phyloP scores from a whole-genome alignment of 2,888 invertebrate species.

The Strigamia crassipes region DNA sequence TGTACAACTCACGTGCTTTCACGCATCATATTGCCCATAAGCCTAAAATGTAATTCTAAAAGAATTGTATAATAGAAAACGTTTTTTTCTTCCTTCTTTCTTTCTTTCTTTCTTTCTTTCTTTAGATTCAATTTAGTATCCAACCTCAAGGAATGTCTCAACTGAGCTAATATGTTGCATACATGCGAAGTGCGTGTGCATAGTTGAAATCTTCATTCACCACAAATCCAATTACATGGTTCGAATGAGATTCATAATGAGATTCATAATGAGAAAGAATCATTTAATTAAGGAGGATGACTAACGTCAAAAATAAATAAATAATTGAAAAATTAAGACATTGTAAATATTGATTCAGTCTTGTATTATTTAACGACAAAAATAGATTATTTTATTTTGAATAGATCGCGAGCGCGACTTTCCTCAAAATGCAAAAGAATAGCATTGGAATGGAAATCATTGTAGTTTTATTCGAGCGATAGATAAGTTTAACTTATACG shows the following conservation, averaged over 20 bases:
- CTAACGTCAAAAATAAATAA: background rate
- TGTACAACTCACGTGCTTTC: background rate
- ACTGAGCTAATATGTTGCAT: background rate
- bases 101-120: too few species aligned
- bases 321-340: background rate
- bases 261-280: background rate
- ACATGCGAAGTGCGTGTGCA: background rate
- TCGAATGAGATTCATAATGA: background rate
- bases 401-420: too few species aligned
- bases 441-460: too few species aligned
- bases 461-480: too few species aligned
- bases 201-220: background rate
- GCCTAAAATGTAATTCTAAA: background rate
- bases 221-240: slow-evolving; percentile 10
- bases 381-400: too few species aligned
- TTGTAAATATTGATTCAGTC: too few species aligned
- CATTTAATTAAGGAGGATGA: background rate
- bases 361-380: too few species aligned
- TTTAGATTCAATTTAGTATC: background rate
- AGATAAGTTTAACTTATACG: too few species aligned
- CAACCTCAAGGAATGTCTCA: background rate
- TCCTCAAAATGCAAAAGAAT: too few species aligned
- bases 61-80: background rate
- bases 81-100: background rate
- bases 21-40: background rate